Conservation (phyloP, 2,113 vertebrate genomes). For the Hydrochoerus hydrochaeris region DNA sequence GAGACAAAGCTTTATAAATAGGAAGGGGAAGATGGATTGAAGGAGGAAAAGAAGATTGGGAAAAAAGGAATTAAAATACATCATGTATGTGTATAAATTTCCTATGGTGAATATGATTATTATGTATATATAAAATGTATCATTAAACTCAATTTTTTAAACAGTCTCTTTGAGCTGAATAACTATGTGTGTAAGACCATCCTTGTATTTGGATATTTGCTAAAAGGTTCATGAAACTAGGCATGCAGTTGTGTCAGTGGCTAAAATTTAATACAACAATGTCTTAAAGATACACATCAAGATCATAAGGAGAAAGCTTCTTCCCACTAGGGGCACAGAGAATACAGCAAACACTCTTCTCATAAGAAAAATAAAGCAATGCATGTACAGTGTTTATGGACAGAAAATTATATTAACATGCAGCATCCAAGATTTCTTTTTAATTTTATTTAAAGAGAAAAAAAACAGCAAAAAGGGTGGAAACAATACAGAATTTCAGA, state of each 20-base stretch:
- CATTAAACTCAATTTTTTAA: background rate
- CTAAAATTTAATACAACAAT: background rate
- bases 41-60: background rate
- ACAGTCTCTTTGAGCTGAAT: background rate
- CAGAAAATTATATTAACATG: background rate
- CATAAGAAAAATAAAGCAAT: background rate
- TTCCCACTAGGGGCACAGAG: no score
- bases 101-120: background rate
- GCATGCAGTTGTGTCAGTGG: background rate
- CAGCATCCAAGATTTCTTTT: background rate
- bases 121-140: background rate
- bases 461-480: no score
- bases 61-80: background rate
- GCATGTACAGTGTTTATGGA: background rate
- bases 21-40: background rate
- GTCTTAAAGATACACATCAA: background rate
- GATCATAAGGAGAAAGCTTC: background rate
- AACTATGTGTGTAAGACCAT: background rate
- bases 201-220: background rate
- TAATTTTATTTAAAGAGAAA: no score
- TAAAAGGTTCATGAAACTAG: background rate
- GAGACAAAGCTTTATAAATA: background rate
- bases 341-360: background rate
- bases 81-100: background rate
- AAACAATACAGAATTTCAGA: no score